Base-by-base conservation (phyloP, 1,140 invertebrate species). In the Ostrea denselamellosa region DNA sequence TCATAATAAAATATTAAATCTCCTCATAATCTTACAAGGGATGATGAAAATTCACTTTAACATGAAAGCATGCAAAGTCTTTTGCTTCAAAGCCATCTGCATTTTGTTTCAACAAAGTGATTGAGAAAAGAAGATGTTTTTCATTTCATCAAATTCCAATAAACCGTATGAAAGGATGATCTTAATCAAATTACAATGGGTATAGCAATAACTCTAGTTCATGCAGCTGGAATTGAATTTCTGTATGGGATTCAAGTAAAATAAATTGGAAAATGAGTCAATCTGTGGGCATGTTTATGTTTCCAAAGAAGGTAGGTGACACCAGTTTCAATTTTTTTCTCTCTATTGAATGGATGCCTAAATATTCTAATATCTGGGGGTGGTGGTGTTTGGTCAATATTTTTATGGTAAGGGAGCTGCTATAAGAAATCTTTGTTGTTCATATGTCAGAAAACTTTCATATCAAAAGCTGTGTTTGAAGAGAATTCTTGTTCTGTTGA, bases 201-300 rank as follows among this genome's bases (percentile, higher is more conserved):
- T 77, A 17, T 62, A 44, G 34, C 34, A 28, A 77, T 34, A 77
- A 28, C 56, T 34, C 22, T 34, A 28, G 8, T 77, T 77, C 68
- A 77, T 77, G 68, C 68, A 83, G 53, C 82, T 54, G 82, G 82
- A 83, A 83, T 83, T 83, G 82, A 83, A 83, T n/a, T 28, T 22
- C 14, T 19, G 17, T 12, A 9, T 7, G 44, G 51, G 51, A 83
- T 19, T 83, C 52, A 9, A 28, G 68, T 83, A 17, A 53, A 83
- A 53, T 51, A 3, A 22, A 14, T 53, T 17, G 14, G 44, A 83
- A n/a, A 56, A 85, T 85, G 83, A 85, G 83, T 51, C 83, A 85
- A 28, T 85, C 83, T 0, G 25, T 85, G 53, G 56, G 83, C 83
- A 85, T 85, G 83, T 85, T 85, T 58, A 85, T 85, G 83, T 58